Percentiles rank a stretch among this genome's conserved stretches.
phyloP scores from a whole-genome alignment of 2,797 vertebrate species.

The Lutjanus campechanus region DNA sequence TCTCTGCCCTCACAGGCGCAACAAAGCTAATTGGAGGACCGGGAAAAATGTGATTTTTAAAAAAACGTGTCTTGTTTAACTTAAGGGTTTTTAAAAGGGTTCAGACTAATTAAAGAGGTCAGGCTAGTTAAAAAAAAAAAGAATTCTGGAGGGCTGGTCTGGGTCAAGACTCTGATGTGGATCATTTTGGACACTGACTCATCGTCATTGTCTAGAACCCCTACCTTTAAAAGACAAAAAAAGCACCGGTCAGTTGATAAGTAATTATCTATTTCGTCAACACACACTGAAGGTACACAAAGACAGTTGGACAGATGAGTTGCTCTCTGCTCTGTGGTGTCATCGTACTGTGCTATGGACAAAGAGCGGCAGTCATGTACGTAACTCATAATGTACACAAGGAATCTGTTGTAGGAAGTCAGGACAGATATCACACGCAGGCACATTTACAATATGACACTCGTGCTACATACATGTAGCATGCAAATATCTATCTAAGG shows the following conservation, averaged over 20 bases:
- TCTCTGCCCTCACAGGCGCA: not conserved
- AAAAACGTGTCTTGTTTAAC: not conserved
- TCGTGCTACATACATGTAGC: slow-evolving; percentile 86
- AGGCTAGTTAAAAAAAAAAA: slow-evolving; percentile 7
- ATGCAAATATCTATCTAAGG: slow-evolving; percentile 76
- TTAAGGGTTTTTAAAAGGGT: not conserved
- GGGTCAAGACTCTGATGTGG: not conserved
- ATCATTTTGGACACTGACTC: not conserved
- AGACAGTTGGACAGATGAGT: slow-evolving; percentile 71
- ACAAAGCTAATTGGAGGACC: not conserved
- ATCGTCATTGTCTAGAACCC: not conserved
- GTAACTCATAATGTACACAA: slow-evolving; percentile 34
- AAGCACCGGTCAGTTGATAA: not conserved
- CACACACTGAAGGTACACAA: slow-evolving; percentile 60
- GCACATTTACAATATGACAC: slow-evolving; percentile 80
- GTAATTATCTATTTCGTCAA: slow-evolving; percentile 12
- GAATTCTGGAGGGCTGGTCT: not conserved
- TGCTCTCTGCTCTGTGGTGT: slow-evolving; percentile 25
- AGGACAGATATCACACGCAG: slow-evolving; percentile 77
- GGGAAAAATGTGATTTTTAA: not conserved
- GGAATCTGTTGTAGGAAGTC: slow-evolving; percentile 34
- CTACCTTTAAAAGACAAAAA: not conserved
- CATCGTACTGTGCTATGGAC: slow-evolving; percentile 52
- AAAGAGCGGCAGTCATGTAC: slow-evolving; percentile 56
- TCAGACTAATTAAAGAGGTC: not conserved